A percentile compares a stretch with the other conserved stretches of the same genome.
Conservation (phyloP, 53 echinoderm and acorn worm genomes). For the Antedon mediterranea region DNA sequence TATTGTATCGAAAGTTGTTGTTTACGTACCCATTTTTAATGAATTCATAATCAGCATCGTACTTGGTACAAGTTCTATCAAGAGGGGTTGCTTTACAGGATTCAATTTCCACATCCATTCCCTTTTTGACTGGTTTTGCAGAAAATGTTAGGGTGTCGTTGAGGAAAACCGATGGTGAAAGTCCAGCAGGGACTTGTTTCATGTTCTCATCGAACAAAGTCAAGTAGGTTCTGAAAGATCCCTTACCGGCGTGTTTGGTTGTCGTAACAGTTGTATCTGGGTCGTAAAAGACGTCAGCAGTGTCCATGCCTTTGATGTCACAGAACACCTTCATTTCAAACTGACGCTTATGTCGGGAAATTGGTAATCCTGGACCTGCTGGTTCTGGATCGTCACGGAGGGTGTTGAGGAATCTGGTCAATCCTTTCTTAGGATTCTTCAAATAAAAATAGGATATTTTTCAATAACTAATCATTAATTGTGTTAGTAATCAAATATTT, state of each 20-base stretch:
- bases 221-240: background rate
- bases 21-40: background rate
- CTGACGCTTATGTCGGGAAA: background rate
- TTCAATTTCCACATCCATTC: background rate
- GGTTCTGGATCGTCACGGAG: background rate
- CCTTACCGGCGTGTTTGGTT: background rate
- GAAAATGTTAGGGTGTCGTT: background rate
- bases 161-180: background rate
- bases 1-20: no score
- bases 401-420: background rate
- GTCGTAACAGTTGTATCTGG: background rate
- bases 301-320: background rate
- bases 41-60: background rate
- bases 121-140: background rate
- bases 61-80: background rate
- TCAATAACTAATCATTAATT: no score
- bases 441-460: no score
- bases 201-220: background rate
- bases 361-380: background rate
- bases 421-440: background rate
- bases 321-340: background rate
- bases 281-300: background rate
- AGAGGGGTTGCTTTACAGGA: background rate
- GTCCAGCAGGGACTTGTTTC: background rate
- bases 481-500: no score